phyloP scores from a whole-genome alignment of 2,113 vertebrate genomes.

The Garra rufa region DNA sequence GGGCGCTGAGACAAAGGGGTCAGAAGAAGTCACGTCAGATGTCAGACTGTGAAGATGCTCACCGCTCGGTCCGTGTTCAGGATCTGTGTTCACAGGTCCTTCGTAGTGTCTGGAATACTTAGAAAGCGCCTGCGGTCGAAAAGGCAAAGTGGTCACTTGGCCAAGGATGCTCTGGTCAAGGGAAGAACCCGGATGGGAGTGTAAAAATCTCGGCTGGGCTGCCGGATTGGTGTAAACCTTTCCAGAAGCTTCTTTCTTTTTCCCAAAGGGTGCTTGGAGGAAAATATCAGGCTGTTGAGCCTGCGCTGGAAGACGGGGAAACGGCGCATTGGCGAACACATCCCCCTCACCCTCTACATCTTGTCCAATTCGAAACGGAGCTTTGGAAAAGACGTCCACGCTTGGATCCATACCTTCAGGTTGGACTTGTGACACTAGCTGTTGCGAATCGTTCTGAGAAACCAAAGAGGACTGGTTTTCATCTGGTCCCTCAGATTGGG shows the following conservation, averaged over 20 bases:
- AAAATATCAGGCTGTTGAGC: slow-evolving; percentile 86
- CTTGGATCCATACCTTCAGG: slow-evolving; percentile 48
- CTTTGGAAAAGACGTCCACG: slow-evolving; percentile 85
- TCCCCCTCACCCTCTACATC: slow-evolving; percentile 70
- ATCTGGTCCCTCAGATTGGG: neutral
- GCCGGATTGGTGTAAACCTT: slow-evolving; percentile 27
- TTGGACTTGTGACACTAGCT: neutral
- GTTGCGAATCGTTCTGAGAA: slow-evolving; percentile 18
- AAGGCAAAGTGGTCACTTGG: slow-evolving; percentile 75
- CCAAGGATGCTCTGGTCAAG: slow-evolving; percentile 76
- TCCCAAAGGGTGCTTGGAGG: slow-evolving; percentile 91
- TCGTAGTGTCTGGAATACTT: slow-evolving; percentile 96
- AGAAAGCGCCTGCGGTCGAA: slow-evolving; percentile 86
- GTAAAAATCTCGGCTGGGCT: slow-evolving; percentile 34
- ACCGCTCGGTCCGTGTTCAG: slow-evolving; percentile 68
- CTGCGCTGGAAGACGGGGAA: slow-evolving; percentile 68
- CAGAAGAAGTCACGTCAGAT: slow-evolving; percentile 76
- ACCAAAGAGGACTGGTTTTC: neutral
- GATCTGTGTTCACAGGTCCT: slow-evolving; percentile 76
- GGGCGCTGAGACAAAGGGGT: slow-evolving; percentile 91
- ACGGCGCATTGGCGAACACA: slow-evolving; percentile 92
- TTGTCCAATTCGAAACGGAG: slow-evolving; percentile 81
- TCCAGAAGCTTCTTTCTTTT: slow-evolving; percentile 78
- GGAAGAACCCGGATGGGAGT: slow-evolving; percentile 41
- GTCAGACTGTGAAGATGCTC: slow-evolving; percentile 83